phyloP scores from a whole-genome alignment of 2,888 invertebrate species.

The Ophion ventricosus region DNA sequence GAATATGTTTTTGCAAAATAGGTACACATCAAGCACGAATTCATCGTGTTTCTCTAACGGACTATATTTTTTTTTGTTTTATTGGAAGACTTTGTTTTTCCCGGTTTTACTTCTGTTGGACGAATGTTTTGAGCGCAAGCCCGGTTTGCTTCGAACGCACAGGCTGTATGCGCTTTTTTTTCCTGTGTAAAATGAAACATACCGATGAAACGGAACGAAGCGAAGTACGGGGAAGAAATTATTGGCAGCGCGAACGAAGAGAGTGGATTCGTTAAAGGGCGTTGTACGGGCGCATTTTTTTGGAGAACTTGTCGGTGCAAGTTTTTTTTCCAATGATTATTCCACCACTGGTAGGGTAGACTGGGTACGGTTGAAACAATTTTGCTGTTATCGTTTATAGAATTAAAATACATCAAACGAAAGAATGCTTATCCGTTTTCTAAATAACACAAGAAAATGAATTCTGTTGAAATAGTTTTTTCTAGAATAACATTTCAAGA shows the following conservation, averaged over 20 bases:
- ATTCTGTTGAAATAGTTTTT: too few species aligned
- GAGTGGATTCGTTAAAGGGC: background rate
- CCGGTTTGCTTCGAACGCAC: background rate
- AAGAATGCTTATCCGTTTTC: too few species aligned
- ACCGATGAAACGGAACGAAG: background rate
- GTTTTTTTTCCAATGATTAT: too few species aligned
- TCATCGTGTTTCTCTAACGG: background rate
- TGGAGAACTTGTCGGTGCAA: background rate
- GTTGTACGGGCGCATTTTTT: background rate
- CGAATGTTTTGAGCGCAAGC: background rate
- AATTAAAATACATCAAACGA: too few species aligned
- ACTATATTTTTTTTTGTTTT: background rate
- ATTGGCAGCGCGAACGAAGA: background rate
- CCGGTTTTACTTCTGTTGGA: background rate
- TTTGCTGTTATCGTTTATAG: too few species aligned
- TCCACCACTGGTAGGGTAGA: too few species aligned
- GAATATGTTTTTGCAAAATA: conserved; percentile 4
- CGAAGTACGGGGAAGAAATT: background rate
- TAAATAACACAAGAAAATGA: too few species aligned
- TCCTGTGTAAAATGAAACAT: background rate
- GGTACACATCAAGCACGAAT: background rate
- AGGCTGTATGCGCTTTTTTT: background rate
- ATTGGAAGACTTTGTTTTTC: background rate
- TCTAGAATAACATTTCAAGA: too few species aligned
- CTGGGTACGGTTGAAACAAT: too few species aligned